Evolutionary conservation across 2,888 invertebrate genomes (phyloP).

Genomic region (Oegoconia quadripuncta): DNA sequence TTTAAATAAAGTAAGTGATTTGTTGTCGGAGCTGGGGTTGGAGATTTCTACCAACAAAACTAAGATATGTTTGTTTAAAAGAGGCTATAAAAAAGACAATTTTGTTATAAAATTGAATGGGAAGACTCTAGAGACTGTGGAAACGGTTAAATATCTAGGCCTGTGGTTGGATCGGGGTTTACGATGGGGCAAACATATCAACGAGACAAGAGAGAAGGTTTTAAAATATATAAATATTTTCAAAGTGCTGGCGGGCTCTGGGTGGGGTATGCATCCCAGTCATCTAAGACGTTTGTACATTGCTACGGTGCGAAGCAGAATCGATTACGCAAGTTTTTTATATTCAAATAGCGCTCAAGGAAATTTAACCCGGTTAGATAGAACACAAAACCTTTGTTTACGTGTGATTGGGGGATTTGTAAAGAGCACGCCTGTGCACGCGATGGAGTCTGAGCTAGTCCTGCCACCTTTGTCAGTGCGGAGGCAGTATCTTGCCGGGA

Average conservation of each 20-base stretch:
- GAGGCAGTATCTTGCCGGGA: constrained; percentile 13
- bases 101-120: background rate
- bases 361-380: constrained; percentile 18
- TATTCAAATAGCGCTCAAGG: constrained; percentile 11
- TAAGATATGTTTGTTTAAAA: constrained; percentile 1
- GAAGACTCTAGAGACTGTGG: background rate
- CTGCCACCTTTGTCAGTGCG: constrained; percentile 15
- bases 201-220: constrained; percentile 17
- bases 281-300: constrained; percentile 25
- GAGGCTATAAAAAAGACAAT: background rate
- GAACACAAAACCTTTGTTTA: constrained; percentile 20
- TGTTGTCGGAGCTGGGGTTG: background rate
- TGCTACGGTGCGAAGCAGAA: constrained; percentile 20
- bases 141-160: constrained; percentile 25
- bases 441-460: constrained; percentile 19
- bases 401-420: constrained; percentile 21
- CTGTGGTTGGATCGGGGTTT: constrained; percentile 26
- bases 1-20: background rate
- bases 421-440: constrained; percentile 20
- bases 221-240: constrained; percentile 24
- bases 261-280: constrained; percentile 28
- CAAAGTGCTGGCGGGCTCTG: constrained; percentile 22
- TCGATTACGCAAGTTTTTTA: constrained; percentile 23
- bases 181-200: constrained; percentile 27
- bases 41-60: background rate